phyloP scores from a whole-genome alignment of 2,113 vertebrate genomes.

The Cyprinodon tularosa region DNA sequence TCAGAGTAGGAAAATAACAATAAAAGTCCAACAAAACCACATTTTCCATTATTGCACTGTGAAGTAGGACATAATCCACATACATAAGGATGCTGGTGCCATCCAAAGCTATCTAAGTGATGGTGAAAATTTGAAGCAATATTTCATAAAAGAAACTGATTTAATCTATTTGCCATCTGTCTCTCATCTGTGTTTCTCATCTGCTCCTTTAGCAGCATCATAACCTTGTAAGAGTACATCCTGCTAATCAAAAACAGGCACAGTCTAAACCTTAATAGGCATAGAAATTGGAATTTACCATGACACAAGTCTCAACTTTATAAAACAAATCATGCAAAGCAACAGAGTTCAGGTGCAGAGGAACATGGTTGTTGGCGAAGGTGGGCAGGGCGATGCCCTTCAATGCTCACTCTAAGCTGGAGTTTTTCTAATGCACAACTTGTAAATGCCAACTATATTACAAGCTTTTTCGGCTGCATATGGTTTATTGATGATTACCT shows the following conservation, averaged over 20 bases:
- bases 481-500: too few relatives aligned
- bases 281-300: not conserved
- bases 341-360: not conserved
- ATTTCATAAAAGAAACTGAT: too few relatives aligned
- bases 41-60: not conserved
- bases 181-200: not conserved
- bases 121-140: too few relatives aligned
- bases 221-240: not conserved
- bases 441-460: too few relatives aligned
- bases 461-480: too few relatives aligned
- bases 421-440: too few relatives aligned
- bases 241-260: not conserved
- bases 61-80: too few relatives aligned
- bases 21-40: not conserved
- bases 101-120: too few relatives aligned
- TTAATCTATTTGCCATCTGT: not conserved
- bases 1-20: not conserved
- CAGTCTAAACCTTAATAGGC: not conserved
- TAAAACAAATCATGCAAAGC: slow-evolving; percentile 2
- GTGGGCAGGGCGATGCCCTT: not conserved
- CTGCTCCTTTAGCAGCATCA: not conserved
- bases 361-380: not conserved
- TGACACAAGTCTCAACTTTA: not conserved
- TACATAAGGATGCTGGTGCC: too few relatives aligned
- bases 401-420: not conserved